phyloP scores from a whole-genome alignment of 2,797 vertebrate species.

The Danio choprae region DNA sequence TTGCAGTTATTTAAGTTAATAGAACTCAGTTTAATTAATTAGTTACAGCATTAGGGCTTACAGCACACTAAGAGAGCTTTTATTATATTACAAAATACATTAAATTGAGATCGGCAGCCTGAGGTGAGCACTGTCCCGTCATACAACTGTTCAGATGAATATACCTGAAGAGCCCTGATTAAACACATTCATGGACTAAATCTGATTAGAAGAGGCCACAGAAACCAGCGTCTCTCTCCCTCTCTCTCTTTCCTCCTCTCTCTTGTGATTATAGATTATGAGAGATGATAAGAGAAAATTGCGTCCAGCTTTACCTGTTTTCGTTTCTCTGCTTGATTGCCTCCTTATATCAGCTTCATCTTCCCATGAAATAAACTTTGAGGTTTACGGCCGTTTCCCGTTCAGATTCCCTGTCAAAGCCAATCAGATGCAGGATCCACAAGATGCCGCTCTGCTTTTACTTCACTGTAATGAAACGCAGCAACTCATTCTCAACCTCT shows the following conservation, averaged over 20 bases:
- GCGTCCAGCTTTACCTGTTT: slow-evolving; percentile 43
- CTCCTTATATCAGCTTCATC: slow-evolving; percentile 30
- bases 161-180: slow-evolving; percentile 43
- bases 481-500: not conserved
- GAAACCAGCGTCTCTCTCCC: slow-evolving; percentile 3
- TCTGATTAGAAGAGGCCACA: slow-evolving; percentile 40
- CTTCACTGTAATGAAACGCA: not conserved
- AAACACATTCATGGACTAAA: slow-evolving; percentile 47
- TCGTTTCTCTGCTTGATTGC: slow-evolving; percentile 39
- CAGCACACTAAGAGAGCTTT: not conserved
- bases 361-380: slow-evolving; percentile 12
- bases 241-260: not conserved
- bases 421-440: not conserved
- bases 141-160: slow-evolving; percentile 31
- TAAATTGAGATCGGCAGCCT: not conserved
- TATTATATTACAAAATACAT: not conserved
- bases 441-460: slow-evolving; percentile 3
- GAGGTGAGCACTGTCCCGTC: not conserved
- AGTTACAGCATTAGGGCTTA: no score
- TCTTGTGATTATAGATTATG: slow-evolving; percentile 42
- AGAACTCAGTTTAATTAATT: no score
- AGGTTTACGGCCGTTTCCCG: not conserved
- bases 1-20: no score
- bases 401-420: slow-evolving; percentile 3
- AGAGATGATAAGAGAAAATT: slow-evolving; percentile 30